Base-by-base conservation (phyloP, 2,888 invertebrate species). In the Danaus chrysippus region DNA sequence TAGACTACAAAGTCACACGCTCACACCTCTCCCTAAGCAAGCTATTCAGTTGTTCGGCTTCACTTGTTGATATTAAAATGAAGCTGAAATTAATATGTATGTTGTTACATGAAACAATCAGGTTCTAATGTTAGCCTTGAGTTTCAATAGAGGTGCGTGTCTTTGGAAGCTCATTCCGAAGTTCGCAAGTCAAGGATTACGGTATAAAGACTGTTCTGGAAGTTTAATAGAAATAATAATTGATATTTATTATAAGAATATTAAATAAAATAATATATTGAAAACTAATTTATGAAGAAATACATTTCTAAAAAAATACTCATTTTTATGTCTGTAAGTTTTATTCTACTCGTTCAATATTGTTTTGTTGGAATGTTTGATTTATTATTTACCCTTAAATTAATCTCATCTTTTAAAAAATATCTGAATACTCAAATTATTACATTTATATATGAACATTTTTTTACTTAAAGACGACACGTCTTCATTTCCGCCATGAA, bases 21-120 rank as follows among this genome's bases (percentile, higher is more conserved):
- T 70, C 70, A 67, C 74, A 70, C 70, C 65, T 63, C 72, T 71
- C 71, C 68, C 69, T 71, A 70, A 70, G 65, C 69, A 65, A 67
- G 67, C 73, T 68, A 72, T 75, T 72, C 73, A 72, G 69, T 67
- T 73, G 76, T 77, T 78, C 74, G 70, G 71, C 77, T 74, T 73
- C 68, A 76, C 80, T 82, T 84, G 83, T 84, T 82, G 81, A 80
- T 85, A 85, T 86, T 87, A 84, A 86, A 85, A 86, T 84, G 82
- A 84, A 81, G 76, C 79, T 71, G 73, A 81, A 85, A 86, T 87
- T 84, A 85, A 85, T 85, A 85, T 84, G 81, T 81, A 85, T 79
- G 76, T 73, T 65, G 73, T 72, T 73, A 74, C 74, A 70, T 75
- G 74, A 79, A 76, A 84, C 80, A 80, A 81, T 81, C 76, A 73